A percentile compares a stretch with the other conserved stretches of the same genome.
Conservation (phyloP, 2,888 invertebrate genomes). For the Plebejus argus region DNA sequence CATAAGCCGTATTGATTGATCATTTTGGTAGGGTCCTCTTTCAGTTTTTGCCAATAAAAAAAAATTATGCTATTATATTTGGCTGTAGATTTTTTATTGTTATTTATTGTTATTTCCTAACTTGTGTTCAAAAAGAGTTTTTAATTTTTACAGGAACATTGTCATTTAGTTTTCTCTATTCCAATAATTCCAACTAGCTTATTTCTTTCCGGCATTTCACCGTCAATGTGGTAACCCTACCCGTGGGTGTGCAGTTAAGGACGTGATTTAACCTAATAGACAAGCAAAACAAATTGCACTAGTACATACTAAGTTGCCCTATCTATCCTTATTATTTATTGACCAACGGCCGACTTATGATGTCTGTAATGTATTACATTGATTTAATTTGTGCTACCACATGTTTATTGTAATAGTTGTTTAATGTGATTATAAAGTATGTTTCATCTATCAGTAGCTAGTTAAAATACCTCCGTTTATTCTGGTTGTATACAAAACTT, state of each 20-base stretch:
- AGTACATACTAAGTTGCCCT: slow-evolving; percentile 25
- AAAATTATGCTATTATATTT: too few relatives aligned
- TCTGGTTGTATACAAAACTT: not conserved
- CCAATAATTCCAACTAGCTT: not conserved
- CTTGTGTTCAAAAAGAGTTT: too few relatives aligned
- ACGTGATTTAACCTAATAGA: slow-evolving; percentile 34
- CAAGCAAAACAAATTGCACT: slow-evolving; percentile 33
- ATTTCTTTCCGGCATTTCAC: not conserved
- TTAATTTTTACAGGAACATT: too few relatives aligned
- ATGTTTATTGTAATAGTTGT: slow-evolving; percentile 22
- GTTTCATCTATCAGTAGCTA: not conserved
- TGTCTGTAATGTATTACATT: slow-evolving; percentile 31
- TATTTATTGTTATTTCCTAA: not conserved
- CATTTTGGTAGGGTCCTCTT: too few relatives aligned
- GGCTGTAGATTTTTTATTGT: too few relatives aligned
- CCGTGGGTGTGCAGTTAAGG: slow-evolving; percentile 32
- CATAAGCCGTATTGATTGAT: too few relatives aligned
- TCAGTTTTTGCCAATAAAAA: too few relatives aligned
- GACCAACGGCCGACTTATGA: slow-evolving; percentile 24
- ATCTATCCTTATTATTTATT: slow-evolving; percentile 31
- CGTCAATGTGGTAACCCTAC: not conserved
- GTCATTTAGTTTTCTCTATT: too few relatives aligned
- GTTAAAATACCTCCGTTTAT: not conserved
- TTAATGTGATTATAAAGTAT: not conserved
- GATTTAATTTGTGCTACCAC: slow-evolving; percentile 31